These are phyloP conservation scores for Xanthorhoe spadicearia DNA, from an alignment of 2,888 invertebrate species.

Conservation along the genomic window DNA sequence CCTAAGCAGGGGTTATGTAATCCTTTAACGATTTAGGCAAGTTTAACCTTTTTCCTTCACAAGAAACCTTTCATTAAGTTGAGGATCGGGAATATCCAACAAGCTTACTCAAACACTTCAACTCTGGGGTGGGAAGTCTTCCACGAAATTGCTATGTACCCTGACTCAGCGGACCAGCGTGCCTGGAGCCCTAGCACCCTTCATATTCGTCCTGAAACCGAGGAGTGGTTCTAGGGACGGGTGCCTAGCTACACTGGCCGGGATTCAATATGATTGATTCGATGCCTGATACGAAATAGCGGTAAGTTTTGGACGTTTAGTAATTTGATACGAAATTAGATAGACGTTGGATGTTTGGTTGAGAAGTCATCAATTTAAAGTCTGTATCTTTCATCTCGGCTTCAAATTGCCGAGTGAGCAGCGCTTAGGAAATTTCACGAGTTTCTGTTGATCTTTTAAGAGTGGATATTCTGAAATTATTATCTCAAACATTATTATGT, in stretches of 20 bases:
- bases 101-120: constrained; percentile 51
- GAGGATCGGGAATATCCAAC: constrained; percentile 38
- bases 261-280: constrained; percentile 61
- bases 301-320: constrained; percentile 43
- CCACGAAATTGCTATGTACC: constrained; percentile 58
- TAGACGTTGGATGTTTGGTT: constrained; percentile 36
- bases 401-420: constrained; percentile 18
- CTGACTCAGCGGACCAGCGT: constrained; percentile 55
- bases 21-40: constrained; percentile 6
- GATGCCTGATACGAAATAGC: constrained; percentile 45
- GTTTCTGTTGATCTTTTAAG: neutral
- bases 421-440: constrained; percentile 1
- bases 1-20: neutral
- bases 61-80: constrained; percentile 27
- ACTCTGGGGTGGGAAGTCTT: constrained; percentile 53
- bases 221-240: constrained; percentile 24
- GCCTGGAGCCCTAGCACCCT: constrained; percentile 35
- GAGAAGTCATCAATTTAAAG: constrained; percentile 34
- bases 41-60: constrained; percentile 20
- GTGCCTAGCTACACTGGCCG: constrained; percentile 44
- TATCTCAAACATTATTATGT: neutral
- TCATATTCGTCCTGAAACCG: constrained; percentile 3
- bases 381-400: constrained; percentile 26
- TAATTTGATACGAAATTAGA: constrained; percentile 43
- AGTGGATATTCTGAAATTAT: neutral